A percentile compares a stretch with the other conserved stretches of the same genome.
Conservation (phyloP, 2,888 invertebrate species). For the Helicoverpa assulta region DNA sequence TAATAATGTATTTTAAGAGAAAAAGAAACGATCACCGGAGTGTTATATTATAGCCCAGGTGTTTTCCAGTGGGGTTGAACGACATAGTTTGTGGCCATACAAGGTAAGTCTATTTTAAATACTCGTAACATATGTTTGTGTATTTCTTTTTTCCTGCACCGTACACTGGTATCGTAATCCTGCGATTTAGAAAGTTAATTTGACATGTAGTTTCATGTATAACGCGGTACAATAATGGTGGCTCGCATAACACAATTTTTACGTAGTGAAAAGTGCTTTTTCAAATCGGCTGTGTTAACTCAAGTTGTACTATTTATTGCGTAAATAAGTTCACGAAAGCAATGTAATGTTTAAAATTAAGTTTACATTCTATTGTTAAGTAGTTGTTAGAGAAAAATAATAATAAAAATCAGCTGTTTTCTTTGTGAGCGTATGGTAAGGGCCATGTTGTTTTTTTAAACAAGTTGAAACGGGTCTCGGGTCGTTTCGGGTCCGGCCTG, state of each 20-base stretch:
- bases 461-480: conserved; percentile 45
- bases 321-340: conserved; percentile 50
- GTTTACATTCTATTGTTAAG: conserved; percentile 18
- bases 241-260: conserved; percentile 37
- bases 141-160: conserved; percentile 64
- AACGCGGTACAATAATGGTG: conserved; percentile 47
- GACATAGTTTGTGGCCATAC: conserved; percentile 78
- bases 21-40: conserved; percentile 88
- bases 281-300: conserved; percentile 52
- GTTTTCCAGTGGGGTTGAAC: conserved; percentile 82
- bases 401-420: conserved; percentile 60
- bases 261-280: conserved; percentile 53
- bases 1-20: conserved; percentile 90
- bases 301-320: conserved; percentile 38
- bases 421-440: conserved; percentile 38
- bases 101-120: conserved; percentile 83
- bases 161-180: conserved; percentile 56
- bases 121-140: conserved; percentile 77
- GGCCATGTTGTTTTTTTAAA: conserved; percentile 51
- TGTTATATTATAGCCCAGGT: conserved; percentile 90
- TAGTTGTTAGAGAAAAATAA: conserved; percentile 32
- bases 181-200: conserved; percentile 63
- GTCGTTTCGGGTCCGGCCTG: conserved; percentile 51
- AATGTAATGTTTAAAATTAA: conserved; percentile 20
- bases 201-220: conserved; percentile 50